These are phyloP conservation scores for Megamerina dolium DNA, from an alignment of 2,888 invertebrate genomes.

Conservation along the genomic window DNA sequence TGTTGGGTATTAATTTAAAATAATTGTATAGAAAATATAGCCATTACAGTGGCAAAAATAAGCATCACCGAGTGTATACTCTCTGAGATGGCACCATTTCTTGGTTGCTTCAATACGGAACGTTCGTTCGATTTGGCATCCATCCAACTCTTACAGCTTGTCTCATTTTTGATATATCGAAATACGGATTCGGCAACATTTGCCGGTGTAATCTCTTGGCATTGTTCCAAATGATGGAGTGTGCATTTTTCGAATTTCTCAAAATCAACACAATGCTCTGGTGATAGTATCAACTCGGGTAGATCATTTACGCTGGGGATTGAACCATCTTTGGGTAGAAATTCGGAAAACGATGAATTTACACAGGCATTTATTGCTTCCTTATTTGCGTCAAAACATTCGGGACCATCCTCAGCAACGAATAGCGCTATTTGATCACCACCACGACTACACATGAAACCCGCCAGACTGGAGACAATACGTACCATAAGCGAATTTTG, in stretches of 20 bases:
- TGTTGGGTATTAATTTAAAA: no score
- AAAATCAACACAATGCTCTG: constrained; percentile 47
- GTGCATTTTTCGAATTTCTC: constrained; percentile 43
- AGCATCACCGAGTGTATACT: no score
- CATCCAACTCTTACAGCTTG: constrained; percentile 53
- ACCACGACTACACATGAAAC: constrained; percentile 70
- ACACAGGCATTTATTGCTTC: constrained; percentile 59
- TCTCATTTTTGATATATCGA: constrained; percentile 62
- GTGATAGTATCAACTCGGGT: constrained; percentile 58
- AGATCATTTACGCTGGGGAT: constrained; percentile 42
- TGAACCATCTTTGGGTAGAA: constrained; percentile 49
- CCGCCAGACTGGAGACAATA: constrained; percentile 60
- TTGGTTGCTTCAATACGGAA: constrained; percentile 27
- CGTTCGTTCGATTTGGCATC: constrained; percentile 27
- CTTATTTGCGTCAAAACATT: constrained; percentile 62
- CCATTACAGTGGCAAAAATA: no score
- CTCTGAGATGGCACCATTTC: constrained; percentile 7
- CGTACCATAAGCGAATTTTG: constrained; percentile 59
- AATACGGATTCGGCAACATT: constrained; percentile 74
- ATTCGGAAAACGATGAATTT: constrained; percentile 56
- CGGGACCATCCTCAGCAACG: constrained; percentile 73
- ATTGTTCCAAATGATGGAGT: constrained; percentile 53
- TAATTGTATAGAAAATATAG: no score
- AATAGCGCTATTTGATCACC: constrained; percentile 78
- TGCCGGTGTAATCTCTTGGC: constrained; percentile 68